Base-by-base conservation (phyloP, 2,797 vertebrate genomes). In the Danio choprae region DNA sequence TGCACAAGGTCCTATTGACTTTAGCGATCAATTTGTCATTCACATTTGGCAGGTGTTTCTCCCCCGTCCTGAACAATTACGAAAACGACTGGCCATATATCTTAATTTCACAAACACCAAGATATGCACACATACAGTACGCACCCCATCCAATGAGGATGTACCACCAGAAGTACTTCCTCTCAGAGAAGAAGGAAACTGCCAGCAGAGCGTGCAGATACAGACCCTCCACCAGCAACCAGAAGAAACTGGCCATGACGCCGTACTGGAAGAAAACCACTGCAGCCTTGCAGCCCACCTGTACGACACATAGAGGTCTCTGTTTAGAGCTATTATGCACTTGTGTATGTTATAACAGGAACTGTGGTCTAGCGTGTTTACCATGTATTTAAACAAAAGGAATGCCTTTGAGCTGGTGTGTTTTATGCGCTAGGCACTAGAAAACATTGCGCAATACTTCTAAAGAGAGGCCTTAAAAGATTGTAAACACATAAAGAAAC, bases 151-250 rank as follows among this genome's bases (percentile, higher is more conserved):
- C 98, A 81, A 98, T 96, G 84, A 99, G 81, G 89, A 98, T 97
- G 93, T 98, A 99, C 94, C 97, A 96, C 97, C 98, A 98, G 89
- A 99, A 98, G 91, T 98, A 99, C 74, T 97, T 99, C 93, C 92
- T 95, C 91, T 99, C 96, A 0, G 97, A 98, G 92, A 99, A 99
- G 93, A 99, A 99, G 87, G 98, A 98, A 81, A 99, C 92, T 0
- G 96, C 95, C 5, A 99, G 87, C 71, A 99, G 93, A 3, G 96
- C 95, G 82, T 98, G 95, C n/a, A 99, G 95, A 85, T 98, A 99
- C 67, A 99, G 83, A 5, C 97, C 96, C 86, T 99, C 98, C 51
- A 99, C 97, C 89, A 99, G 92, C 70, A 99, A 94, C 98, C 98
- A 99, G 91, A 97, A 98, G 95, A 93, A 97, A 90, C 98, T 98